A percentile compares a stretch with the other conserved stretches of the same genome.
Conservation (phyloP, 2,888 invertebrate genomes). For the Nephrotoma appendiculata region DNA sequence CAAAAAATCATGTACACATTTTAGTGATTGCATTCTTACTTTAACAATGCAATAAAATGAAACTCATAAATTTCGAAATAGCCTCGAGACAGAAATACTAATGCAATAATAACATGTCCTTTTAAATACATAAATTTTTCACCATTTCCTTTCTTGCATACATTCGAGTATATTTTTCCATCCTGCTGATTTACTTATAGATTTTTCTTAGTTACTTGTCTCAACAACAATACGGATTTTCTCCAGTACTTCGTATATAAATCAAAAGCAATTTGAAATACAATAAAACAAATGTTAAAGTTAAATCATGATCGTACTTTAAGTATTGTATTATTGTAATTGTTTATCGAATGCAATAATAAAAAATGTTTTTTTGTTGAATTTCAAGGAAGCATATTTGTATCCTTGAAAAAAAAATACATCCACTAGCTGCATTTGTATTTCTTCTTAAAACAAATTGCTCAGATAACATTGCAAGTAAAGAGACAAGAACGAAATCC, state of each 20-base stretch:
- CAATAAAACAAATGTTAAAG: background rate
- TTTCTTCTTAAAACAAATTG: background rate
- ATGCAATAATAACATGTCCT: background rate
- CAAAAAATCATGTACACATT: background rate
- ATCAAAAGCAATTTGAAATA: background rate
- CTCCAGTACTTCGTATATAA: background rate
- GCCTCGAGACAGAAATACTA: background rate
- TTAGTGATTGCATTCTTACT: background rate
- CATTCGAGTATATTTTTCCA: background rate
- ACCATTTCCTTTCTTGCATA: background rate
- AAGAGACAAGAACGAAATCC: background rate
- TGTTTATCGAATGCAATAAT: background rate
- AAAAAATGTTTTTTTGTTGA: background rate
- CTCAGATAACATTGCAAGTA: background rate
- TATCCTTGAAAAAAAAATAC: background rate
- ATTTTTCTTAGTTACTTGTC: background rate
- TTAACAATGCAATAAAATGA: background rate
- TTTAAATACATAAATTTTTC: background rate
- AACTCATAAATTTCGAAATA: background rate
- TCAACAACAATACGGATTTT: background rate
- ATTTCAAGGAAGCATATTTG: background rate
- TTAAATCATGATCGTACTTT: background rate
- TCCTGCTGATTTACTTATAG: background rate
- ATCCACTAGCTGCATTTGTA: background rate
- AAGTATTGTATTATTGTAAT: background rate